Percentiles rank a stretch among this genome's conserved stretches.
These are phyloP conservation scores for Leptinotarsa tumamoca DNA, from an alignment of 2,888 invertebrate genomes.

Conservation along the genomic window DNA sequence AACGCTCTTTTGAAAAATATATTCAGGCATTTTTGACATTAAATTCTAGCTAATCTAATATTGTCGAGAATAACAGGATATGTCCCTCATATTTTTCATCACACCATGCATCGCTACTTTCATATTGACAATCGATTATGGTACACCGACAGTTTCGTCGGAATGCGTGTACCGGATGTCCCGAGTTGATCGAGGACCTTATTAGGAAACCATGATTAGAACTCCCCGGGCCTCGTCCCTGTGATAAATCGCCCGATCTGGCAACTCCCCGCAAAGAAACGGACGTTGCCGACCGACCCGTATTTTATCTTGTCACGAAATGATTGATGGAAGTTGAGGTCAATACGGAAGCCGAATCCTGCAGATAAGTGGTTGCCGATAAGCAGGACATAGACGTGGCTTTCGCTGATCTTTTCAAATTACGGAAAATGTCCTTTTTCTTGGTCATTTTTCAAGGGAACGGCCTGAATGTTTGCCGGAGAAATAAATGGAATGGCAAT, in stretches of 20 bases:
- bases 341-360: constrained; percentile 46
- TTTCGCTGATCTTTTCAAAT: constrained; percentile 44
- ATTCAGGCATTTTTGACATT: no score
- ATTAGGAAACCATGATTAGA: constrained; percentile 39
- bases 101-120: neutral
- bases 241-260: constrained; percentile 41
- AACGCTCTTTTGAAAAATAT: no score
- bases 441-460: constrained; percentile 39
- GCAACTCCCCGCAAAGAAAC: constrained; percentile 36
- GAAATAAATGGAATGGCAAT: constrained; percentile 15
- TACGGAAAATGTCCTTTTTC: constrained; percentile 39
- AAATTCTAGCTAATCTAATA: no score
- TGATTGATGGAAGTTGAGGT: constrained; percentile 50
- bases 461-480: constrained; percentile 15
- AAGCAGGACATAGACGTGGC: constrained; percentile 40
- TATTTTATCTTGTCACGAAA: constrained; percentile 49
- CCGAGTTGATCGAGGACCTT: constrained; percentile 35
- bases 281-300: constrained; percentile 39
- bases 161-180: constrained; percentile 31
- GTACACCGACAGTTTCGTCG: constrained; percentile 9
- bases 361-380: constrained; percentile 46
- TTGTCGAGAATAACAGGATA: neutral
- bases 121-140: constrained; percentile 25
- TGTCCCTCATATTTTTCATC: neutral
- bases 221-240: constrained; percentile 25